Percentiles rank a stretch among this genome's conserved stretches.
Evolutionary conservation across 2,888 invertebrate species (phyloP).

Genomic region (Andrena praecox): DNA sequence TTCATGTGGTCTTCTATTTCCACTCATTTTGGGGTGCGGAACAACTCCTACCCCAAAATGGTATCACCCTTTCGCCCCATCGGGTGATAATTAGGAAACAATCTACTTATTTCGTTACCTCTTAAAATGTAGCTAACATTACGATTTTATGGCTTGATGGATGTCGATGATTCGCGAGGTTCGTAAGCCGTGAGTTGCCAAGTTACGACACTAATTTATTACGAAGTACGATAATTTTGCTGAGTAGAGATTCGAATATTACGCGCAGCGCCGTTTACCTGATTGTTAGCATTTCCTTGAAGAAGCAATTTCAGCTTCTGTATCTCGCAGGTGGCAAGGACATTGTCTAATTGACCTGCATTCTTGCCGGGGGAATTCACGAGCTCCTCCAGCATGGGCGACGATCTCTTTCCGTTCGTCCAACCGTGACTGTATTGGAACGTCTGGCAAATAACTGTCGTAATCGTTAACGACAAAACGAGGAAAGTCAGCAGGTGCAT

Average conservation of each 20-base stretch:
- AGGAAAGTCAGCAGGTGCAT: constrained; percentile 66
- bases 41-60: too few species aligned
- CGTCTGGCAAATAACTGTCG: constrained; percentile 88
- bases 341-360: constrained; percentile 46
- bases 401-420: constrained; percentile 89
- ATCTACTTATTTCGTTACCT: too few species aligned
- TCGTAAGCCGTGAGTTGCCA: background rate
- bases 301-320: constrained; percentile 86
- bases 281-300: constrained; percentile 86
- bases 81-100: too few species aligned
- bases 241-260: background rate
- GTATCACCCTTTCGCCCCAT: too few species aligned
- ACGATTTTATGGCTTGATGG: background rate
- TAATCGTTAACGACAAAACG: constrained; percentile 84
- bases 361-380: constrained; percentile 29
- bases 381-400: constrained; percentile 41
- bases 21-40: too few species aligned
- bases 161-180: background rate
- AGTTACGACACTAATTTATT: background rate
- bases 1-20: too few species aligned
- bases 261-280: constrained; percentile 77
- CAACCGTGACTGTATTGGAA: constrained; percentile 92
- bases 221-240: background rate
- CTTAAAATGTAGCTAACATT: too few species aligned
- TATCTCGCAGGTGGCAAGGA: constrained; percentile 85